Base-by-base conservation (phyloP, 2,888 invertebrate species). In the Nymphalis urticae region DNA sequence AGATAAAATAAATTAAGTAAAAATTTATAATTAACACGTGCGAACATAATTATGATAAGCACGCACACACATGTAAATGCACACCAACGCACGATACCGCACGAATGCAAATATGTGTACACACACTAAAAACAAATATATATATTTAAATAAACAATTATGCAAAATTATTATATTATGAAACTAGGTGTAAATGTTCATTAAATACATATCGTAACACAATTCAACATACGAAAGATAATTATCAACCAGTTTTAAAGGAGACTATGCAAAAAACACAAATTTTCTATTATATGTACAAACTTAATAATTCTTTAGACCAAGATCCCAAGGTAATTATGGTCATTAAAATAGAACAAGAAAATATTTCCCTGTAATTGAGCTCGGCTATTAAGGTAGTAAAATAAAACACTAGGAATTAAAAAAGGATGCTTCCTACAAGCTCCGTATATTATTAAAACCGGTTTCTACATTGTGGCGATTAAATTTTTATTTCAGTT, bases 331-430 rank as follows among this genome's bases (percentile, higher is more conserved):
- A 62, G 62, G 59, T 51, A 69, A 62, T 65, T 69, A 53, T 50
- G 21, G 27, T 24, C 42, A 63, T 67, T 36, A 21, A 62, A 58
- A 53, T 17, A 62, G 24, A 62, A 50, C 66, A 56, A 9, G 48
- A 54, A 62, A 69, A 51, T 62, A 62, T 62, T 13, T 59, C 62
- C 51, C 42, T 59, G 48, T 69, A 63, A 69, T 69, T 69, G 42
- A 69, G 58, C 48, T 61, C 21, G 62, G 62, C 62, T 58, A 56
- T 61, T 61, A 64, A 50, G 56, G 51, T 60, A 32, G 24, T 50
- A 17, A 21, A 69, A 62, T 62, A 62, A 69, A 54, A 62, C 56
- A 62, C n/a, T 19, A 54, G 10, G 19, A 42, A 58, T 19, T 58
- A 53, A 56, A 48, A 42, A 56, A n/a, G 24, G 48, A 62, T 62